Evolutionary conservation across 2,113 vertebrate genomes (phyloP).

Genomic region (Tupaia chinensis): DNA sequence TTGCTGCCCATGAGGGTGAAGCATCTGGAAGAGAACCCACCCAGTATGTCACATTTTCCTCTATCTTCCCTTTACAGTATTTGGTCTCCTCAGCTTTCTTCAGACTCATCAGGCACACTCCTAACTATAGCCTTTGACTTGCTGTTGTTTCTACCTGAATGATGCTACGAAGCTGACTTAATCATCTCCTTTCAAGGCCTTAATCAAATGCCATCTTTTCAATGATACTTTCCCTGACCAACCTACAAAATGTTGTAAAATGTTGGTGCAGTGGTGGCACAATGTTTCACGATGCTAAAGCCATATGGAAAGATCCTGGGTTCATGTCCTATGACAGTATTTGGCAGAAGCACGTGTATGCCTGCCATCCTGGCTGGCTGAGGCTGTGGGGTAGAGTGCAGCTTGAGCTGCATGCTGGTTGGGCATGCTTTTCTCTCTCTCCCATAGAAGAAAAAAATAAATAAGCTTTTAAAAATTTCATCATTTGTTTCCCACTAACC

Average conservation of each 20-base stretch:
- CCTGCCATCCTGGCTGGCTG: no score
- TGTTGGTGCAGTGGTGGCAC: no score
- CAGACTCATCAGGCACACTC: neutral
- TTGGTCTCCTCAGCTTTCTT: neutral
- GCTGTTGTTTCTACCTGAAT: neutral
- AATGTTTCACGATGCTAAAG: no score
- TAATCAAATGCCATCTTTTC: neutral
- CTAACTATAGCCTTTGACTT: neutral
- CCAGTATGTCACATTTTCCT: neutral
- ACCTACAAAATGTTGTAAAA: neutral
- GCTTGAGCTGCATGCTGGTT: no score
- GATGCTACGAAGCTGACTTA: neutral
- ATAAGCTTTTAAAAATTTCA: no score
- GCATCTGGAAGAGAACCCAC: neutral
- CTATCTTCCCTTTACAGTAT: neutral
- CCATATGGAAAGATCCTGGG: no score
- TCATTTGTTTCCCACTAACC: neutral
- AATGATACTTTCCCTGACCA: neutral
- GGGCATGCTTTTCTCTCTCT: no score
- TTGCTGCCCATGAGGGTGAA: neutral
- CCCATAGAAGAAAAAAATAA: no score
- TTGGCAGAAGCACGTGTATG: no score
- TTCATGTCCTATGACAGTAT: no score
- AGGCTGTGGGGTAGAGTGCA: no score
- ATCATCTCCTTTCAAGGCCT: neutral